Evolutionary conservation across 2,888 invertebrate species (phyloP).

Genomic region (Tuta absoluta): DNA sequence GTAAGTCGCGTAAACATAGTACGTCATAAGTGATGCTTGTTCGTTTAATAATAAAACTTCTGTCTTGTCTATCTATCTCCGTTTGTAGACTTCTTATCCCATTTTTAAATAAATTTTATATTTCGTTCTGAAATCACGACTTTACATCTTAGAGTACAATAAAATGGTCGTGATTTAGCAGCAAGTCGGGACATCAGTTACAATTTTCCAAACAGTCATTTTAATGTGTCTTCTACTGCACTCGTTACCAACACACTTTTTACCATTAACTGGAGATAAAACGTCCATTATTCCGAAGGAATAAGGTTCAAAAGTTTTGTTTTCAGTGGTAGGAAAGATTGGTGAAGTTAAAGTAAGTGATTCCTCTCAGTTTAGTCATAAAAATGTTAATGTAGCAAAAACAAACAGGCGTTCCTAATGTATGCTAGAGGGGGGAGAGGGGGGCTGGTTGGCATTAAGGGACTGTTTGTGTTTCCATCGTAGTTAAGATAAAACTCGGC

Average conservation of each 20-base stretch:
- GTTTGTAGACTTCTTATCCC: too few species aligned
- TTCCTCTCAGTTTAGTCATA: conserved; percentile 77
- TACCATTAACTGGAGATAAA: conserved; percentile 14
- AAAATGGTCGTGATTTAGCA: conserved; percentile 20
- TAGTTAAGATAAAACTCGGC: conserved; percentile 51
- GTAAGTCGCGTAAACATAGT: too few species aligned
- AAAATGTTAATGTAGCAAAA: conserved; percentile 80
- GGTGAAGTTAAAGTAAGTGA: conserved; percentile 65
- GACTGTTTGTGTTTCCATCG: conserved; percentile 52
- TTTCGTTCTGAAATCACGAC: neutral
- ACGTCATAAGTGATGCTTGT: too few species aligned
- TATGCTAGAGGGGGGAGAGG: conserved; percentile 73
- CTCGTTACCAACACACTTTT: conserved; percentile 5
- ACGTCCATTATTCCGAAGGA: conserved; percentile 29
- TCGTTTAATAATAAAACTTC: too few species aligned
- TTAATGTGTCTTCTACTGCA: conserved; percentile 33
- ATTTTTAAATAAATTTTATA: neutral
- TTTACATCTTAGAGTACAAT: neutral
- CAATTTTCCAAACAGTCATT: conserved; percentile 36
- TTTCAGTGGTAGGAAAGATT: conserved; percentile 37
- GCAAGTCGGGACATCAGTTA: conserved; percentile 33
- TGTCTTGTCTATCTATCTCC: too few species aligned
- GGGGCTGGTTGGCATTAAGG: conserved; percentile 52
- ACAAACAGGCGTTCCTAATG: conserved; percentile 72
- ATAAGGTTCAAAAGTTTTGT: conserved; percentile 31